These are phyloP conservation scores for Caenorhabditis plicata DNA, from an alignment of 2,888 invertebrate species.

Conservation along the genomic window DNA sequence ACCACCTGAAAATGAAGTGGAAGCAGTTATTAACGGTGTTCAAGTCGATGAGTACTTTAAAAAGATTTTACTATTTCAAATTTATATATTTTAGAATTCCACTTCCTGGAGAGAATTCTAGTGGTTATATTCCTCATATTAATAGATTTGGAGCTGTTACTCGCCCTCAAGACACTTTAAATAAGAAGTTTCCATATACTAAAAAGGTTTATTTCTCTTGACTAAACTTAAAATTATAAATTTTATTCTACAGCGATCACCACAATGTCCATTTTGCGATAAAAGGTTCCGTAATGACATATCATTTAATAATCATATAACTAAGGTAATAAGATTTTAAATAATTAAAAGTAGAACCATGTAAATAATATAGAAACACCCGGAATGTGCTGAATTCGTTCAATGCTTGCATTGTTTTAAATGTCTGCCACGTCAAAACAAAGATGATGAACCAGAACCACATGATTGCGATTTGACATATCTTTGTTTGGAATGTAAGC, in stretches of 20 bases:
- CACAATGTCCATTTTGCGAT: slow-evolving; percentile 66
- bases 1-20: slow-evolving; percentile 62
- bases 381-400: slow-evolving; percentile 58
- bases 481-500: slow-evolving; percentile 64
- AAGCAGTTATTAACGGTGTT: slow-evolving; percentile 23
- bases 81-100: slow-evolving; percentile 52
- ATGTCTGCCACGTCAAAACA: slow-evolving; percentile 35
- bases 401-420: slow-evolving; percentile 65
- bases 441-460: slow-evolving; percentile 45
- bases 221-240: too few relatives aligned
- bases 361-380: slow-evolving; percentile 49
- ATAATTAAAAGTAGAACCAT: neutral
- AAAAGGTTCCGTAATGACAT: slow-evolving; percentile 65
- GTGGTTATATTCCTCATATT: slow-evolving; percentile 56
- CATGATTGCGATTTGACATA: slow-evolving; percentile 62
- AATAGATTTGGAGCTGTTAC: slow-evolving; percentile 54
- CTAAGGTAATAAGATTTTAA: slow-evolving; percentile 23
- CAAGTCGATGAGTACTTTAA: slow-evolving; percentile 32
- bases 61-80: too few relatives aligned
- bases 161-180: slow-evolving; percentile 53
- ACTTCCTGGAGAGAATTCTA: slow-evolving; percentile 58
- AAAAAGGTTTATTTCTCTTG: slow-evolving; percentile 9
- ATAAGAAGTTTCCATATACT: slow-evolving; percentile 54
- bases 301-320: slow-evolving; percentile 63
- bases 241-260: slow-evolving; percentile 60